These are phyloP conservation scores for Sternotherus odoratus DNA, from an alignment of 2,797 vertebrate genomes.

Conservation along the genomic window DNA sequence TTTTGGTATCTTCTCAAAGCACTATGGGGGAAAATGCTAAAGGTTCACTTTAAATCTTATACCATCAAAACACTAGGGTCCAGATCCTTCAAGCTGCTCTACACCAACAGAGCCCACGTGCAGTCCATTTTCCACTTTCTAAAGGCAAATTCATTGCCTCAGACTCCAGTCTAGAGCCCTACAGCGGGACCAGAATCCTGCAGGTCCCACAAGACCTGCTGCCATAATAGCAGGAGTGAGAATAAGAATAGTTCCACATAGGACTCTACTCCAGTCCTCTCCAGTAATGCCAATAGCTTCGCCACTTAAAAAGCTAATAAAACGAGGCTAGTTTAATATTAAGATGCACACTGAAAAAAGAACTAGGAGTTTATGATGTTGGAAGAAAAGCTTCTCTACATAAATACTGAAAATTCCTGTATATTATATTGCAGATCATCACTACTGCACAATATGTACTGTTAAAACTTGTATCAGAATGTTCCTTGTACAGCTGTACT, in stretches of 20 bases:
- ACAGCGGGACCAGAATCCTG: not conserved
- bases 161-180: not conserved
- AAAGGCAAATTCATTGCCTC: not conserved
- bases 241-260: too few species aligned
- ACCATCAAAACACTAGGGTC: not conserved
- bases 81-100: not conserved
- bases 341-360: not conserved
- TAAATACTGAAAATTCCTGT: not conserved
- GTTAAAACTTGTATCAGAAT: not conserved
- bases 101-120: not conserved
- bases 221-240: not conserved
- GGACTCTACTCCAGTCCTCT: too few species aligned
- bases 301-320: not conserved
- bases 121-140: not conserved
- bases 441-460: not conserved
- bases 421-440: not conserved
- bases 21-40: not conserved
- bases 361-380: not conserved
- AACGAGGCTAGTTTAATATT: not conserved
- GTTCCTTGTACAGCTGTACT: not conserved
- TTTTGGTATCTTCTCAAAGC: not conserved
- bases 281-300: not conserved
- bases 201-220: too few species aligned
- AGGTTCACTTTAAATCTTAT: not conserved
- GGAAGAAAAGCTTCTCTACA: not conserved